A percentile compares a stretch with the other conserved stretches of the same genome.
Conservation (phyloP, 53 echinoderm and acorn worm species). For the Crossaster papposus region DNA sequence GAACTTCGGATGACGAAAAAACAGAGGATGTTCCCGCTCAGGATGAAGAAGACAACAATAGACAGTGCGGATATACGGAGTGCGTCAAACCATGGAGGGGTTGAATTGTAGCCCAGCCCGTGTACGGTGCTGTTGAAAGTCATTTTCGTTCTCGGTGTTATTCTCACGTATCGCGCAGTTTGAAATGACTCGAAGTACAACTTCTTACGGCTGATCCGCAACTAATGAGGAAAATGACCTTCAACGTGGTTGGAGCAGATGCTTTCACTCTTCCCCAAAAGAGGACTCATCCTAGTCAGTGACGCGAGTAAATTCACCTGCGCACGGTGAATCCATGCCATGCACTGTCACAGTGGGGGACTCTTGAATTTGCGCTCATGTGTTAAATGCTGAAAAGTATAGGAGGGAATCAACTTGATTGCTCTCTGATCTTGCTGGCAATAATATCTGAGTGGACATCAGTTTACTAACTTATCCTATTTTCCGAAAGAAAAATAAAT, state of each 20-base stretch:
- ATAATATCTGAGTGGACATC: not conserved
- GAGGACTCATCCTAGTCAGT: not conserved
- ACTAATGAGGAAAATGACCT: too few species aligned
- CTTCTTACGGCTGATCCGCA: not conserved
- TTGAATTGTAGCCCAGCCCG: not conserved
- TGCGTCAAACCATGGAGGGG: conserved; percentile 32
- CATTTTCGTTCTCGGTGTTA: not conserved
- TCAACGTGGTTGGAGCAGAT: too few species aligned
- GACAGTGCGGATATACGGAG: conserved; percentile 14
- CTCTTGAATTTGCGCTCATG: not conserved
- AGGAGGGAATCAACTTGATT: not conserved
- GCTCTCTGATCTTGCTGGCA: not conserved
- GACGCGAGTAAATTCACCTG: not conserved
- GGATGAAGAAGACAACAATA: not conserved
- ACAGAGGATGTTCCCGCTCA: conserved; percentile 24
- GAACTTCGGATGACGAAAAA: conserved; percentile 8
- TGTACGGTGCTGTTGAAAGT: conserved; percentile 5
- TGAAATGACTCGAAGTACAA: not conserved
- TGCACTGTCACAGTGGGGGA: not conserved
- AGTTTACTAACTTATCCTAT: not conserved
- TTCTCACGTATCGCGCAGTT: not conserved
- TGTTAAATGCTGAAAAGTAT: not conserved
- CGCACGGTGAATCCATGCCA: not conserved
- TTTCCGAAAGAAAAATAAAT: not conserved
- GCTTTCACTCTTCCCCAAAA: not conserved